Percentiles rank a stretch among this genome's conserved stretches.
These are phyloP conservation scores for Hypomecis punctinalis DNA, from an alignment of 2,888 invertebrate genomes.

Conservation along the genomic window DNA sequence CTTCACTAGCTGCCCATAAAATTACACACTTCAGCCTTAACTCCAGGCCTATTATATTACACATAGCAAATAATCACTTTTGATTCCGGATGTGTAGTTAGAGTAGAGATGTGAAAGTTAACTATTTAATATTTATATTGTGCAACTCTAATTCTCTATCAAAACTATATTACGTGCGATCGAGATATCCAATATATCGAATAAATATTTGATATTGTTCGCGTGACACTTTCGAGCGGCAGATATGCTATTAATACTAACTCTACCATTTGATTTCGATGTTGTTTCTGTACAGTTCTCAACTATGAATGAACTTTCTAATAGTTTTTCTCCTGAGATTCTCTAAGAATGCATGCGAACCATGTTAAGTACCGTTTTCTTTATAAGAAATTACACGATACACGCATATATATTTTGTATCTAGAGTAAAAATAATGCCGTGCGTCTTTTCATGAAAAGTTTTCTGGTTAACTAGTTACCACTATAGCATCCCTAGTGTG, in stretches of 20 bases:
- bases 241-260: constrained; percentile 51
- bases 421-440: neutral
- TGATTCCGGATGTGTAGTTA: constrained; percentile 45
- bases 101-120: constrained; percentile 54
- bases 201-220: constrained; percentile 41
- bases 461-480: neutral
- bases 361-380: constrained; percentile 38
- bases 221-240: constrained; percentile 59
- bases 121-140: constrained; percentile 53
- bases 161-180: constrained; percentile 56
- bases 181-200: constrained; percentile 39
- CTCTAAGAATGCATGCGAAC: constrained; percentile 41
- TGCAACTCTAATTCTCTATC: constrained; percentile 52
- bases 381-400: constrained; percentile 21
- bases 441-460: neutral
- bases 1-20: constrained; percentile 29
- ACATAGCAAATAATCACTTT: constrained; percentile 36
- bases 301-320: constrained; percentile 68
- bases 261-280: constrained; percentile 55
- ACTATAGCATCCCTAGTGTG: neutral
- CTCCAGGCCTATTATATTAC: constrained; percentile 39
- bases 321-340: constrained; percentile 52
- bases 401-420: constrained; percentile 1
- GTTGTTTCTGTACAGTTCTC: constrained; percentile 48
- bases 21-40: constrained; percentile 26